A percentile compares a stretch with the other conserved stretches of the same genome.
Conservation (phyloP, 2,888 invertebrate genomes). For the Agrotis ipsilon region DNA sequence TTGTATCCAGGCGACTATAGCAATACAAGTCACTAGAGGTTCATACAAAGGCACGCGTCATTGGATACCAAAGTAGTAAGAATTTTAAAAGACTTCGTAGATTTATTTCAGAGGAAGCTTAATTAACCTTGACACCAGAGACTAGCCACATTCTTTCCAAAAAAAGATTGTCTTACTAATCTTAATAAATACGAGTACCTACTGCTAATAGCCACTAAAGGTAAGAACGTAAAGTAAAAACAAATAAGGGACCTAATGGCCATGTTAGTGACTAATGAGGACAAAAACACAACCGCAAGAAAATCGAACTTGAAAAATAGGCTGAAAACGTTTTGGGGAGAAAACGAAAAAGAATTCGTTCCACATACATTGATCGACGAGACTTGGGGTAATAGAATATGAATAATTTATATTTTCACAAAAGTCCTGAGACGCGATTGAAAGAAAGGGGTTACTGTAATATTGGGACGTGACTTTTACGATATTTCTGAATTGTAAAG, state of each 20-base stretch:
- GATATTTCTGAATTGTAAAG: conserved; percentile 44
- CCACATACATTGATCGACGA: conserved; percentile 43
- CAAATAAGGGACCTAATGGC: background rate
- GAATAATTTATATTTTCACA: conserved; percentile 65
- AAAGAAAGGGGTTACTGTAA: conserved; percentile 61
- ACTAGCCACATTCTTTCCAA: no score
- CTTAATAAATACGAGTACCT: no score
- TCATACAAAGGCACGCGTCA: no score
- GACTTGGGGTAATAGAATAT: conserved; percentile 56
- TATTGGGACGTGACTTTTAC: conserved; percentile 56
- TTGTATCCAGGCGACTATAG: no score
- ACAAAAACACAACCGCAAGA: conserved; percentile 26
- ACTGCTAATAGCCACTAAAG: background rate
- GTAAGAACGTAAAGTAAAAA: background rate
- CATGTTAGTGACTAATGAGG: conserved; percentile 28
- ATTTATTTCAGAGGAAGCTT: no score
- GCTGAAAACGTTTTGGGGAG: background rate
- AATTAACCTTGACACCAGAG: no score
- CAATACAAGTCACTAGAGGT: no score
- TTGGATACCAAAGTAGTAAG: no score
- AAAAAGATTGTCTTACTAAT: no score
- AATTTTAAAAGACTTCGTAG: no score
- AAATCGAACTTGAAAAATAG: conserved; percentile 25
- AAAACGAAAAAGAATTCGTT: conserved; percentile 25
- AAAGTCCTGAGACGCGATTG: conserved; percentile 59